These are phyloP conservation scores for Polyommatus iphigenia DNA, from an alignment of 2,888 invertebrate species.

Conservation along the genomic window DNA sequence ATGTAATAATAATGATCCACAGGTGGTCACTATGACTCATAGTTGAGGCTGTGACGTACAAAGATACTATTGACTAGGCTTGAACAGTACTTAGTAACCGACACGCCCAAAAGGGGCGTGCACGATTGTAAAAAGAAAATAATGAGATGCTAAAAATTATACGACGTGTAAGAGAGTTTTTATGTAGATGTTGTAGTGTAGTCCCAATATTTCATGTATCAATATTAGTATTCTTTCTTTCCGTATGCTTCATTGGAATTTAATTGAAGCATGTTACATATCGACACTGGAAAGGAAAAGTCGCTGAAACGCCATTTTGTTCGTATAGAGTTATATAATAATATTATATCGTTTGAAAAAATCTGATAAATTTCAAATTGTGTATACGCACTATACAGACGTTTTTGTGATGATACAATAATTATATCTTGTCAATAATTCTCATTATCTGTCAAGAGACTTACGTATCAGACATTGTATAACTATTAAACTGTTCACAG, in stretches of 20 bases:
- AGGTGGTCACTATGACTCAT: slow-evolving; percentile 13
- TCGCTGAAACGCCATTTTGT: too few relatives aligned
- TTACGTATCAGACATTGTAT: too few relatives aligned
- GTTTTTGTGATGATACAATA: too few relatives aligned
- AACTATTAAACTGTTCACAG: too few relatives aligned
- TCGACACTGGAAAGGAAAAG: too few relatives aligned
- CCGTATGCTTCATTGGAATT: background rate
- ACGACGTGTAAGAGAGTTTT: background rate
- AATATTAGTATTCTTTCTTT: background rate
- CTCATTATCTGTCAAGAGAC: too few relatives aligned
- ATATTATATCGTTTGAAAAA: too few relatives aligned
- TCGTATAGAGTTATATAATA: too few relatives aligned
- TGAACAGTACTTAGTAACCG: slow-evolving; percentile 8
- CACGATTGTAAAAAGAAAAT: background rate
- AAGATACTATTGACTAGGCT: background rate
- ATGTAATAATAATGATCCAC: background rate
- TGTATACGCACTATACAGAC: too few relatives aligned
- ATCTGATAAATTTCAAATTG: too few relatives aligned
- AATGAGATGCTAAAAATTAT: background rate
- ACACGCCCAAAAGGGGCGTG: slow-evolving; percentile 19
- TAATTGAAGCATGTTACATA: too few relatives aligned
- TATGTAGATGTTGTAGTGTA: background rate
- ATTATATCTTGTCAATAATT: too few relatives aligned
- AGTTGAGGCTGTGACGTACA: background rate
- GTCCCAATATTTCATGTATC: background rate